Evolutionary conservation across 1,140 invertebrate genomes (phyloP), one percentile per base, ranked within the genome.

Genomic region (Panulirus ornatus): DNA sequence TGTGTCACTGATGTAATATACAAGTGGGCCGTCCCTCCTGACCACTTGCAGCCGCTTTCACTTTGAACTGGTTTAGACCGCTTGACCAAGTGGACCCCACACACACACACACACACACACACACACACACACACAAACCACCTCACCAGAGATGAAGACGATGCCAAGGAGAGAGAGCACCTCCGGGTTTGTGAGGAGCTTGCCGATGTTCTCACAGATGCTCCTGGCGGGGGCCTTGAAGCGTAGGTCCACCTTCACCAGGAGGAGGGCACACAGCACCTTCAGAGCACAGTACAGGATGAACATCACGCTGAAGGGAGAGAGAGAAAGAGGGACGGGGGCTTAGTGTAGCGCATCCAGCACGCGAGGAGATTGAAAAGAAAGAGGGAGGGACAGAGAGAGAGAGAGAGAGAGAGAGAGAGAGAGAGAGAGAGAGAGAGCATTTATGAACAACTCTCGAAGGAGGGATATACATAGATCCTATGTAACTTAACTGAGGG

Each of bases 111-210:
- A 58, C 54, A 58, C 9, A 58, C 30, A 73, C 30, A 73, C 3
- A 73, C 6, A 75, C 1, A 3, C 19, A 11, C 36, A 36, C 6
- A 19, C 47, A 71, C 0, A 34, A 16, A 54, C 34, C 8, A 6
- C 5, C 71, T 85, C 36, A 92, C 91, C 91, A 1, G 91, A 87
- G 6, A 92, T 78, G 27, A 91, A 73, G 54, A 92, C 89, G 1
- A 91, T 75, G 19, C 44, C 2, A 11, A 88, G 51, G 8, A 92
- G 85, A n/a, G 91, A 58, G 0, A 91, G 27, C 27, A 88, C 81
- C 30, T 92, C 88, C 0, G 79, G 38, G 63, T 88, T 92, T 8
- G 40, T 40, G 8, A 87, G 81, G 44, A 92, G 76, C 2, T 40
- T 58, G 44, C 86, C 40, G 16, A 88, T 71, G 58, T 88, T 88